Evolutionary conservation across 2,888 invertebrate genomes (phyloP), one percentile per base, ranked within the genome.

Genomic region (Drosophila eohydei): DNA sequence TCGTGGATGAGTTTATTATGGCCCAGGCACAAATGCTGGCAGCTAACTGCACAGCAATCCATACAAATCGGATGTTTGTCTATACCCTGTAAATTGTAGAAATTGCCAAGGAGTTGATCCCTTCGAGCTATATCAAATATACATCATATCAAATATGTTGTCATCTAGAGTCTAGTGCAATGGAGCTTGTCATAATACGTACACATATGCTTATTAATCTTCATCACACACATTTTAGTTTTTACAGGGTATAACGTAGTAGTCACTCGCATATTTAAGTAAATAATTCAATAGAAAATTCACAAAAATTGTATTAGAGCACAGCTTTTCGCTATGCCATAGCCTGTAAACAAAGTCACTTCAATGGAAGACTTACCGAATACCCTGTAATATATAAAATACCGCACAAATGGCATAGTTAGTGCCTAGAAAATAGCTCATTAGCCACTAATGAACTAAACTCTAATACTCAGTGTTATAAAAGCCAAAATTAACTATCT

Each of bases 1-100:
- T 30, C 70, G 52, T 54, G 55, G 34, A 48, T 71, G 55, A 54
- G 72, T 63, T 34, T 41, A 60, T 43, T 64, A n/a, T 51, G 36
- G 28, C 32, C 26, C 41, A 30, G 26, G 8, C 46, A 50, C 74
- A 43, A 57, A 57, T 40, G 52, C 75, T 44, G 51, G 8, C 46
- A 64, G 54, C 66, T 32, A 46, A 30, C 16, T 40, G 38, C 40
- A 40, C 30, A 40, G 50, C 32, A 50, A 50, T 50, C 50, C 50
- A 50, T 34, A 50, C 50, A 34, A 50, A 50, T 50, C 50, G 50
- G 50, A 50, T 50, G 50, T 21, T 32, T n/a, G 8, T 11, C 0
- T 12, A 69, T 66, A 54, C 58, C 68, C 68, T 66, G 58, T 54
- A 43, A 56, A 56, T 9, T 14, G 21, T 3, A 0, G n/a, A n/a